phyloP scores from a whole-genome alignment of 2,888 invertebrate genomes.

The Luffia ferchaultella region DNA sequence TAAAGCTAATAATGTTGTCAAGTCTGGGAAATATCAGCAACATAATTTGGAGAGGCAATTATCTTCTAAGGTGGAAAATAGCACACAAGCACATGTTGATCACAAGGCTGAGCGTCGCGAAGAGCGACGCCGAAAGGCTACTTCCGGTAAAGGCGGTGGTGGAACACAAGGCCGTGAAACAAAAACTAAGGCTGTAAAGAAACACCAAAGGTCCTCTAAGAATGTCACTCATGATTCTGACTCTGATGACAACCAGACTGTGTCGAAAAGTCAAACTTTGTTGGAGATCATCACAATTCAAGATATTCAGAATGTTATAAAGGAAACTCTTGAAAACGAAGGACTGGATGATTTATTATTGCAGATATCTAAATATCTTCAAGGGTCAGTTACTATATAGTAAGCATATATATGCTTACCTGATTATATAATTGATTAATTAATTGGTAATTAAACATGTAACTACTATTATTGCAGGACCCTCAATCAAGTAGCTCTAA shows the following conservation, averaged over 20 bases:
- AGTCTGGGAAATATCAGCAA: conserved; percentile 79
- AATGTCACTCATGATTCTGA: conserved; percentile 71
- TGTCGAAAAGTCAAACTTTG: conserved; percentile 33
- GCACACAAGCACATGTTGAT: conserved; percentile 43
- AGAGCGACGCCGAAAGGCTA: conserved; percentile 87
- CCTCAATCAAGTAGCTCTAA: conserved; percentile 72
- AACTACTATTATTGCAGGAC: conserved; percentile 39
- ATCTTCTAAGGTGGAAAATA: conserved; percentile 40
- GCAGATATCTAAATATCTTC: conserved; percentile 73
- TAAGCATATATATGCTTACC: too few species aligned
- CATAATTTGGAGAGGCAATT: conserved; percentile 74
- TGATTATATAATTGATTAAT: too few species aligned
- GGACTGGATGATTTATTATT: conserved; percentile 75
- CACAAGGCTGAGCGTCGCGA: conserved; percentile 79
- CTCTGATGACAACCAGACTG: conserved; percentile 70
- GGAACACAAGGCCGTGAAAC: conserved; percentile 94
- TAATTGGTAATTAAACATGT: too few species aligned
- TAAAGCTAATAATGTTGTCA: conserved; percentile 74
- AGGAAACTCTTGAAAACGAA: conserved; percentile 71
- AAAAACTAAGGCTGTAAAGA: conserved; percentile 93
- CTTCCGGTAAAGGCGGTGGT: conserved; percentile 88
- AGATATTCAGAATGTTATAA: conserved; percentile 74
- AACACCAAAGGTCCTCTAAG: conserved; percentile 68
- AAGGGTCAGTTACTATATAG: conserved; percentile 54
- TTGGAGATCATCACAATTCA: conserved; percentile 72